These are phyloP conservation scores for Austrofundulus limnaeus DNA, from an alignment of 2,113 vertebrate genomes.

Conservation along the genomic window DNA sequence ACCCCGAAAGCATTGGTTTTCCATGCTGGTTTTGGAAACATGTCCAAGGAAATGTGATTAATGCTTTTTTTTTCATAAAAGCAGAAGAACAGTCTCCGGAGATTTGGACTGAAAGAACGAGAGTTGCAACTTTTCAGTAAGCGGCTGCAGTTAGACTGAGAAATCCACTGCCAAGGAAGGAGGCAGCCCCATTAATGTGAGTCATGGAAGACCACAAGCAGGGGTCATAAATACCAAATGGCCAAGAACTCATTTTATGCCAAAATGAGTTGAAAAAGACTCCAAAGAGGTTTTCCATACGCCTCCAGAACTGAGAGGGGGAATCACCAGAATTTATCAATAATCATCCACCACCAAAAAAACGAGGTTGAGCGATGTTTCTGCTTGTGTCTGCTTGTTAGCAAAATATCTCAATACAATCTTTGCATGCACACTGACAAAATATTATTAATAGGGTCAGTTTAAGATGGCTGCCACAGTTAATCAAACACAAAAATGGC, in stretches of 20 bases:
- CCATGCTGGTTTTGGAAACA: conserved; percentile 44
- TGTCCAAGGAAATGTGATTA: conserved; percentile 64
- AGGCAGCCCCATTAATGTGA: conserved; percentile 58
- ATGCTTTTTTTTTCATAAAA: conserved; percentile 68
- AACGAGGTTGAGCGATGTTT: too few species aligned
- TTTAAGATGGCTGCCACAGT: too few species aligned
- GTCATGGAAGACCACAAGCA: conserved; percentile 68
- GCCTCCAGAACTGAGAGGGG: not conserved
- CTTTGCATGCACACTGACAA: too few species aligned
- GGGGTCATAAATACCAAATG: conserved; percentile 56
- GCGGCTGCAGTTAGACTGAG: conserved; percentile 48
- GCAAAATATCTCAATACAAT: too few species aligned
- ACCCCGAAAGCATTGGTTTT: conserved; percentile 33
- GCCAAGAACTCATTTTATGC: conserved; percentile 30
- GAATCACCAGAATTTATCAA: not conserved
- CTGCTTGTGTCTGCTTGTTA: too few species aligned
- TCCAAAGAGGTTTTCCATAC: conserved; percentile 7
- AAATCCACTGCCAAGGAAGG: conserved; percentile 43
- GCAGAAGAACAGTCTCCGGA: conserved; percentile 40
- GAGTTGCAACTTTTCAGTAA: conserved; percentile 52
- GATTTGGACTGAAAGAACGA: conserved; percentile 23
- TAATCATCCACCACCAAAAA: too few species aligned
- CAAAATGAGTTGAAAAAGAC: not conserved
- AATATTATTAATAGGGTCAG: too few species aligned
- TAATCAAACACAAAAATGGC: too few species aligned